A percentile compares a stretch with the other conserved stretches of the same genome.
phyloP scores from a whole-genome alignment of 2,113 vertebrate species.

The Rhinopomastus cyanomelas region DNA sequence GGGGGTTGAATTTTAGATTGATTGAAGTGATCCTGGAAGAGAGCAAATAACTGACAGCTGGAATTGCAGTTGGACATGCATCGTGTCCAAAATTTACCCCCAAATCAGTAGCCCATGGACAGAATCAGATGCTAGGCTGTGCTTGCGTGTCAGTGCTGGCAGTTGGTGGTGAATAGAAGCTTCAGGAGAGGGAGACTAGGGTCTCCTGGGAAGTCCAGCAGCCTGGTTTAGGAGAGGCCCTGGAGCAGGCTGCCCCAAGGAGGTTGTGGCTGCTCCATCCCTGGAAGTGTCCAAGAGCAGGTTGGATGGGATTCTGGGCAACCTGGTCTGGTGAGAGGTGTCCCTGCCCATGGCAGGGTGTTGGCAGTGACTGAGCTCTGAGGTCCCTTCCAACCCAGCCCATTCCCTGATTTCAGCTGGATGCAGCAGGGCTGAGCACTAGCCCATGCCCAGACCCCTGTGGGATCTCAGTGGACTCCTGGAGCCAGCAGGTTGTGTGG shows the following conservation, averaged over 20 bases:
- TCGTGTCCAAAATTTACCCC: background rate
- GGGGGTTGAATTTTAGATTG: background rate
- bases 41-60: background rate
- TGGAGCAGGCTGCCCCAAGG: background rate
- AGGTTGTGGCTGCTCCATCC: too few species aligned
- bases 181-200: background rate
- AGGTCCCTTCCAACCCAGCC: too few species aligned
- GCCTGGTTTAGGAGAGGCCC: background rate
- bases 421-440: too few species aligned
- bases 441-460: too few species aligned
- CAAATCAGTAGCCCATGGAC: background rate
- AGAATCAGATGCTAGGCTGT: background rate
- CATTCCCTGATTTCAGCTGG: too few species aligned
- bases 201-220: background rate
- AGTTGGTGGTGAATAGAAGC: rapidly evolving
- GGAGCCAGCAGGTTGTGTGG: background rate
- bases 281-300: background rate
- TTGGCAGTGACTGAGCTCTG: too few species aligned
- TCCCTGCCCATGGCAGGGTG: too few species aligned
- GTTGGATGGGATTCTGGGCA: too few species aligned
- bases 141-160: rapidly evolving
- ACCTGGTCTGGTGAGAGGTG: too few species aligned
- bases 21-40: background rate
- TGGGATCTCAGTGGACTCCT: background rate
- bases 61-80: background rate